Percentiles rank a stretch among this genome's conserved stretches.
Conservation (phyloP, 2,113 vertebrate species). For the Cromileptes altivelis region DNA sequence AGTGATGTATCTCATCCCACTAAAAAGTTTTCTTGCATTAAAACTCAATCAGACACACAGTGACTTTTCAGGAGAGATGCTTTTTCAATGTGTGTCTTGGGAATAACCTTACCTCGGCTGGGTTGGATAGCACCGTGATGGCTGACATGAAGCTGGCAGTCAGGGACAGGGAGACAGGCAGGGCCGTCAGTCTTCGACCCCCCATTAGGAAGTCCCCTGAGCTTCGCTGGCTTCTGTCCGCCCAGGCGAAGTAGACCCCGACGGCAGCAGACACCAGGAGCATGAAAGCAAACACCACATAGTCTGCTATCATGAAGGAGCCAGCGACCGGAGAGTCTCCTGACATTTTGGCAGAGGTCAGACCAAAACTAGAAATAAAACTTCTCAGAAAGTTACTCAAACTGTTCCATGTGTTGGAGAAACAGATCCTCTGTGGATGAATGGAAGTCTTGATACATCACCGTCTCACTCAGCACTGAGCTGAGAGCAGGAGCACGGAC, state of each 20-base stretch:
- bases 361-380: neutral
- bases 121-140: conserved; percentile 92
- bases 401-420: neutral
- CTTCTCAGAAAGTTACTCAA: conserved; percentile 5
- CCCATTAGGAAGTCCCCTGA: conserved; percentile 91
- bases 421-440: conserved; percentile 23
- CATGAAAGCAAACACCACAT: conserved; percentile 92
- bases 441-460: conserved; percentile 41
- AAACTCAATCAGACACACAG: neutral
- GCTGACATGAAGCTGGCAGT: conserved; percentile 98
- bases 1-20: neutral
- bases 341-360: conserved; percentile 43
- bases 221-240: conserved; percentile 83
- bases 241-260: conserved; percentile 91
- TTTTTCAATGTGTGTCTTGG: neutral
- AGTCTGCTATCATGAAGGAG: conserved; percentile 89
- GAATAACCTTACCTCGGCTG: conserved; percentile 83
- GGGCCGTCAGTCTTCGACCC: conserved; percentile 88
- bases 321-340: conserved; percentile 51
- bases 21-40: neutral
- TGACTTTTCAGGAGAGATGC: neutral
- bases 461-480: conserved; percentile 46
- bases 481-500: conserved; percentile 26
- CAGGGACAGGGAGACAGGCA: conserved; percentile 93
- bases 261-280: conserved; percentile 90